Evolutionary conservation across 2,797 vertebrate genomes (phyloP).

Genomic region (Typhlichthys subterraneus): DNA sequence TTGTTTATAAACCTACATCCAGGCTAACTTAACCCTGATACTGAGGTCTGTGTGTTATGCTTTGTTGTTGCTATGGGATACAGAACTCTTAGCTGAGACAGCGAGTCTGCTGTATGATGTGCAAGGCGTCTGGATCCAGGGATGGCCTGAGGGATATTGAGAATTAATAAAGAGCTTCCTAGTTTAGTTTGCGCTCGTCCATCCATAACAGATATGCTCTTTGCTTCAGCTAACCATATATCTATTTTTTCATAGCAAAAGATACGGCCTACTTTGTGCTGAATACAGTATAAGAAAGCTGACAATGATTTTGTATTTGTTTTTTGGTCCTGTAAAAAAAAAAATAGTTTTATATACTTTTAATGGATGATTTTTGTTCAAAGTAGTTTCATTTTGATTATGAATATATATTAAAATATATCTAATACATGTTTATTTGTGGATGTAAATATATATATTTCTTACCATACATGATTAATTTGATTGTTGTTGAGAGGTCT

Average conservation of each 20-base stretch:
- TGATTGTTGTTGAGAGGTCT: slow-evolving; percentile 8
- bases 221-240: slow-evolving; percentile 18
- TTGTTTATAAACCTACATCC: neutral
- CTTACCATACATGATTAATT: no score
- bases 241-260: neutral
- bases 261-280: slow-evolving; percentile 36
- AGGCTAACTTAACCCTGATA: neutral
- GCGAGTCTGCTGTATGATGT: slow-evolving; percentile 23
- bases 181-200: slow-evolving; percentile 28
- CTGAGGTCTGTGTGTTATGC: slow-evolving; percentile 3
- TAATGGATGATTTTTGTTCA: no score
- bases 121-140: slow-evolving; percentile 14
- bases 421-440: no score
- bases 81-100: slow-evolving; percentile 18
- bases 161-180: slow-evolving; percentile 13
- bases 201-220: slow-evolving; percentile 10
- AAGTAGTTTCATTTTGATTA: no score
- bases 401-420: no score
- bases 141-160: slow-evolving; percentile 13
- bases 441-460: no score
- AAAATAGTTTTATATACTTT: no score
- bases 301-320: slow-evolving; percentile 22
- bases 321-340: neutral
- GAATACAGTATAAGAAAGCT: slow-evolving; percentile 10
- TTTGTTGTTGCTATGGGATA: slow-evolving; percentile 19